Base-by-base conservation (phyloP, 2,888 invertebrate species). In the Parochlus steinenii region DNA sequence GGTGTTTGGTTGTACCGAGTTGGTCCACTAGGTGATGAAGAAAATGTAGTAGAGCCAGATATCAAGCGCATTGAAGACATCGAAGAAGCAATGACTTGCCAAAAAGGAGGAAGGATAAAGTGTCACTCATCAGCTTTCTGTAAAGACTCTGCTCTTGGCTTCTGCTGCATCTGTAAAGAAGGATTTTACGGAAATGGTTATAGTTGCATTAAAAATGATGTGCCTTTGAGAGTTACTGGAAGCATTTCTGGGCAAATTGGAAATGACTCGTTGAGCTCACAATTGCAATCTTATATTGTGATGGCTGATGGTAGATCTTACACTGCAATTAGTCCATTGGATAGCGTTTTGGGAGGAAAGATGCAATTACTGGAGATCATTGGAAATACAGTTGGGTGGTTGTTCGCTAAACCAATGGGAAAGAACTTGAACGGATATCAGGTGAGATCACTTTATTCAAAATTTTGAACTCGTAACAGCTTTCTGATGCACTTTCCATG, bases 101-200 rank as follows among this genome's bases (percentile, higher is more conserved):
- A 65, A 4, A 67, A 68, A 26, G 74, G 71, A 35, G 76, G 73
- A 1, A 65, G 74, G 6, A 71, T 73, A 25, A 68, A 71, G 27
- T 95, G 93, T 50, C 83, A 89, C 52, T 68, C 70, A 27, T 71
- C 79, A 47, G 87, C 89, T 0, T 65, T 65, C 35, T 95, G 93
- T 54, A 62, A 74, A 5, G 90, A 95, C 54, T 79, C 77, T 48
- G 65, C 70, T 32, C 65, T 67, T 20, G 93, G 93, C 6, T 90
- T 80, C 53, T 97, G 95, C 52, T 98, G 97, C 54, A 64, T 70
- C 42, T 97, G 97, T 53, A 65, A 70, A 23, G 60, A 67, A n/a
- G 81, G 80, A 5, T 87, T 64, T 58, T 90, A 83, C 51, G 97
- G 97, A 41, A 97, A 97, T 53, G 97, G 97, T 35, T 73, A 73